Percentiles rank a stretch among this genome's conserved stretches.
phyloP scores from a whole-genome alignment of 1,140 invertebrate species.

The Drosophila ogumai region DNA sequence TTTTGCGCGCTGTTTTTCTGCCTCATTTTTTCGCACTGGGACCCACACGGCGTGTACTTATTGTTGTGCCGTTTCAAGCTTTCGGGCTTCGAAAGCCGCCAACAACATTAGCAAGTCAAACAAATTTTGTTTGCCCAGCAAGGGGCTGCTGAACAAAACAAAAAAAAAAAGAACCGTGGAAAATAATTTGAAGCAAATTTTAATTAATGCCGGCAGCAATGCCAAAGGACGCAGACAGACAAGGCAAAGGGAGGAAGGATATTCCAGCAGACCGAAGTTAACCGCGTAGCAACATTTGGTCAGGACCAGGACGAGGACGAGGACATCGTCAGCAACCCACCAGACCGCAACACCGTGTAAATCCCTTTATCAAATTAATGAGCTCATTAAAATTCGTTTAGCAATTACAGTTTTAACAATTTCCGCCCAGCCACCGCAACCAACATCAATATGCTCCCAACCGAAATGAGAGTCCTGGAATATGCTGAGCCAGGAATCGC shows the following conservation, averaged over 20 bases:
- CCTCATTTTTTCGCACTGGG: conserved; percentile 15
- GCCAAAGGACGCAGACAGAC: conserved; percentile 26
- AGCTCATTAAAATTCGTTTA: conserved; percentile 85
- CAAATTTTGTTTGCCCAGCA: conserved; percentile 69
- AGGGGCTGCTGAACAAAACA: conserved; percentile 23
- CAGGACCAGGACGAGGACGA: conserved; percentile 29
- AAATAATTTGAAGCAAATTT: conserved; percentile 78
- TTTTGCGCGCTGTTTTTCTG: conserved; percentile 58
- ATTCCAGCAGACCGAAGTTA: conserved; percentile 22
- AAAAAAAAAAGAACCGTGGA: conserved; percentile 23
- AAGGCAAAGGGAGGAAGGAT: conserved; percentile 6
- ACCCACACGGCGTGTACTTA: conserved; percentile 15
- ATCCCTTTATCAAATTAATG: conserved; percentile 85
- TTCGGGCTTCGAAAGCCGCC: conserved; percentile 13
- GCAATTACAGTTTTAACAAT: conserved; percentile 85
- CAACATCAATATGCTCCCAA: conserved; percentile 41
- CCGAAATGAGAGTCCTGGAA: conserved; percentile 34
- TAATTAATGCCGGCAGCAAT: conserved; percentile 66
- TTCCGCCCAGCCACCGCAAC: conserved; percentile 46
- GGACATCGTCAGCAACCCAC: conserved; percentile 52
- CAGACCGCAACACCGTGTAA: conserved; percentile 81
- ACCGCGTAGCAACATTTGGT: conserved; percentile 66
- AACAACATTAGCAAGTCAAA: conserved; percentile 62
- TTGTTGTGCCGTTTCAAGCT: conserved; percentile 34
- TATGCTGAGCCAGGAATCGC: conserved; percentile 67